These are phyloP conservation scores for Oxyteleia sp. DNA, from an alignment of 2,888 invertebrate genomes.

Conservation along the genomic window DNA sequence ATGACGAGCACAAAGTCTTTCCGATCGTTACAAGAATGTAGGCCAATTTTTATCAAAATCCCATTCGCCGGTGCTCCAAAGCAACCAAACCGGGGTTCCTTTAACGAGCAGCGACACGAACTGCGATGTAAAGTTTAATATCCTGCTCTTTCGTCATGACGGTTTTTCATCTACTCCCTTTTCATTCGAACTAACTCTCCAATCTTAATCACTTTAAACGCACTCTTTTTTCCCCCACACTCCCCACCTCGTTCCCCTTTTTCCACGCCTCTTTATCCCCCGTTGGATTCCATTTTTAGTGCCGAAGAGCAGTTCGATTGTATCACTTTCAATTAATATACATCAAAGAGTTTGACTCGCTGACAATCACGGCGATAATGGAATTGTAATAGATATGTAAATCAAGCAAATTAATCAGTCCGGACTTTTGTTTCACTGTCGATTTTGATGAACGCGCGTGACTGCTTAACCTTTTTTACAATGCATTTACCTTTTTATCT, in stretches of 20 bases:
- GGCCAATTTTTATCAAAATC: constrained; percentile 72
- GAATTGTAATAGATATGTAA: constrained; percentile 38
- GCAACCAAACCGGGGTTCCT: constrained; percentile 34
- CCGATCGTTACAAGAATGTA: constrained; percentile 52
- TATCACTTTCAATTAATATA: constrained; percentile 44
- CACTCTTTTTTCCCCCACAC: constrained; percentile 7
- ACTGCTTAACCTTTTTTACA: not conserved
- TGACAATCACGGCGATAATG: constrained; percentile 25
- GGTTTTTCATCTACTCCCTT: constrained; percentile 25
- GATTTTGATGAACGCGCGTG: not conserved
- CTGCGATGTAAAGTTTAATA: constrained; percentile 53
- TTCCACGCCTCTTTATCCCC: constrained; percentile 7
- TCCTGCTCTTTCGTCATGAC: constrained; percentile 42
- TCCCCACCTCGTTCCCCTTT: not conserved
- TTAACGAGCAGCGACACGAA: constrained; percentile 40
- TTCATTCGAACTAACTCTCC: constrained; percentile 31
- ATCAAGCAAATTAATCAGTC: constrained; percentile 26
- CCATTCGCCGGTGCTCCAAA: constrained; percentile 47
- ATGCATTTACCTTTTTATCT: not conserved
- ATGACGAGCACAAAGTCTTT: constrained; percentile 55
- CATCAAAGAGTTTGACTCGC: constrained; percentile 32
- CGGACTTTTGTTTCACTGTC: not conserved
- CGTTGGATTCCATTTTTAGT: constrained; percentile 17
- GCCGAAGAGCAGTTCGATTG: constrained; percentile 32
- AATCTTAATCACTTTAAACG: constrained; percentile 54